phyloP scores from a whole-genome alignment of 2,113 vertebrate species.

The Phalacrocorax aristotelis region DNA sequence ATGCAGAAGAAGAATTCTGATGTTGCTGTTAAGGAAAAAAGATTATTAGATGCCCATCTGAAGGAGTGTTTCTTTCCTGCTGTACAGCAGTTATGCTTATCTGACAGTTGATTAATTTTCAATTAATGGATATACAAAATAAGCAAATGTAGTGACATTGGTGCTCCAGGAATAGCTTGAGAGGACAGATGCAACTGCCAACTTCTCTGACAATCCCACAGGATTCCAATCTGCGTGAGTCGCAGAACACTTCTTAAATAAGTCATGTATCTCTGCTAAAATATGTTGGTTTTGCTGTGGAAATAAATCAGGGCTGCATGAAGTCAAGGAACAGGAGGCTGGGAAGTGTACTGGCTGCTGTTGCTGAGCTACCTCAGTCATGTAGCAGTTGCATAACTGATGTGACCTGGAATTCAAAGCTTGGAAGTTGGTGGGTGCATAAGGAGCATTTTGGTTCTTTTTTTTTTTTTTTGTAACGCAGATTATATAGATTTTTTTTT shows the following conservation, averaged over 20 bases:
- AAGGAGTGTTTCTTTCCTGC: not conserved
- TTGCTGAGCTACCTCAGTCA: not conserved
- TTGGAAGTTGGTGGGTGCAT: not conserved
- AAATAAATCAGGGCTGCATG: rapidly evolving
- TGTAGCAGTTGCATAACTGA: not conserved
- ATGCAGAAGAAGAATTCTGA: conserved; percentile 91
- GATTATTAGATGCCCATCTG: not conserved
- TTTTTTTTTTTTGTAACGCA: too few relatives aligned
- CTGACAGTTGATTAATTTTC: not conserved
- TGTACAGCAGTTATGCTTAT: not conserved
- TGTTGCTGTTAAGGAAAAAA: not conserved
- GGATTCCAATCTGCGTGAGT: not conserved
- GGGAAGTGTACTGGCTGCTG: not conserved
- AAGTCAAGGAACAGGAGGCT: not conserved
- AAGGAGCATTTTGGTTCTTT: not conserved
- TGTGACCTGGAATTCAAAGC: not conserved
- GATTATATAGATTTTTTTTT: not conserved
- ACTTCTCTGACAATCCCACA: not conserved
- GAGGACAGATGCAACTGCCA: not conserved
- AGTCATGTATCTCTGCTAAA: not conserved
- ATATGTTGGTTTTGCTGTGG: not conserved
- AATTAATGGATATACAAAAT: not conserved
- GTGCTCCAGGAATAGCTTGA: not conserved
- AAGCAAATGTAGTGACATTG: not conserved
- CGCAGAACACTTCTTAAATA: not conserved